Percentiles rank a stretch among this genome's conserved stretches.
These are phyloP conservation scores for Archips crataeganus DNA, from an alignment of 2,888 invertebrate species.

Conservation along the genomic window DNA sequence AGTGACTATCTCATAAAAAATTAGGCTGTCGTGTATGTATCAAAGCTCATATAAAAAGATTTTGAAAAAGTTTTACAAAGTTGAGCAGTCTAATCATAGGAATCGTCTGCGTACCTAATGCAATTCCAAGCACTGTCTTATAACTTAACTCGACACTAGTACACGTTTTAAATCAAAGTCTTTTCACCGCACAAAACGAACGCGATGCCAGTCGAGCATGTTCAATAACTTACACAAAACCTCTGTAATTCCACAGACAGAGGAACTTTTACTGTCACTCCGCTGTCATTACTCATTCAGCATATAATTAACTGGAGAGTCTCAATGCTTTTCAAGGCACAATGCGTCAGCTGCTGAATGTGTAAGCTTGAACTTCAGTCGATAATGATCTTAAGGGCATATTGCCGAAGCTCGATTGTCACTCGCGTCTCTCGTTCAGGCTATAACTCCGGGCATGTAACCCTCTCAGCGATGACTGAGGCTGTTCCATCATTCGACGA, in stretches of 20 bases:
- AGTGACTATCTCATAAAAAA: slow-evolving; percentile 31
- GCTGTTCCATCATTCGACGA: slow-evolving; percentile 52
- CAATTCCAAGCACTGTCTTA: slow-evolving; percentile 54
- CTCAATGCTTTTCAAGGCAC: no score
- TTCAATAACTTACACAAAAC: not conserved
- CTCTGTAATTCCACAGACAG: not conserved
- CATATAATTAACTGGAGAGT: no score
- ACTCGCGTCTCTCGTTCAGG: not conserved
- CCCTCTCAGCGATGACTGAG: no score
- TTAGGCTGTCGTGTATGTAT: slow-evolving; percentile 41
- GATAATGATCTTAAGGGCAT: not conserved
- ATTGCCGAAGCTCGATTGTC: not conserved
- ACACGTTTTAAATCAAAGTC: slow-evolving; percentile 31
- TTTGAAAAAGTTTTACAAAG: slow-evolving; percentile 39
- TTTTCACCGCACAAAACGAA: slow-evolving; percentile 15
- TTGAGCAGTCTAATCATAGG: slow-evolving; percentile 61
- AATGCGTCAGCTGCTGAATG: no score
- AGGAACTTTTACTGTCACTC: not conserved
- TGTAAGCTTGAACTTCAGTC: not conserved
- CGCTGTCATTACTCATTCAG: not conserved
- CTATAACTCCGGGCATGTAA: no score
- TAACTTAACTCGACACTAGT: slow-evolving; percentile 37
- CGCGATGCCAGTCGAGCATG: not conserved
- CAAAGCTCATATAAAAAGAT: slow-evolving; percentile 43
- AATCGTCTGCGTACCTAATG: slow-evolving; percentile 50